These are phyloP conservation scores for Collichthys lucidus DNA, from an alignment of 2,113 vertebrate species.

Conservation along the genomic window DNA sequence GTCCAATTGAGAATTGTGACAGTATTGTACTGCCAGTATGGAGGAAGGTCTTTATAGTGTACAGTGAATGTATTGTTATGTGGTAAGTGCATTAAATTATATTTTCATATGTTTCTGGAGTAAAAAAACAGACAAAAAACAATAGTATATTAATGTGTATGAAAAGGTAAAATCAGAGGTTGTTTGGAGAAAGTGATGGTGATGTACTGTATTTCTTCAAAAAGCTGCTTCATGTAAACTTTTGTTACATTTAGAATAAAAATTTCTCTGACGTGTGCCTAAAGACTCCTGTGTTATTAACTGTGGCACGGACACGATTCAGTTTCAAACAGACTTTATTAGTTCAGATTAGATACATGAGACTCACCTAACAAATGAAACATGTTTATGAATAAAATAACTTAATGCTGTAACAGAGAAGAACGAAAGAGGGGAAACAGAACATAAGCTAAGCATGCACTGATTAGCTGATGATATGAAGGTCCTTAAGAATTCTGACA, in stretches of 20 bases:
- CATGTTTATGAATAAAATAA: conserved; percentile 71
- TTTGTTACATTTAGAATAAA: conserved; percentile 91
- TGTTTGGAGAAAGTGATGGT: conserved; percentile 88
- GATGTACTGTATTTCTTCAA: conserved; percentile 88
- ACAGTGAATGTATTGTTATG: conserved; percentile 95
- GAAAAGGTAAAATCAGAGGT: conserved; percentile 83
- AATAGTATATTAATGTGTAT: conserved; percentile 82
- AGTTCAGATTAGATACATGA: conserved; percentile 73
- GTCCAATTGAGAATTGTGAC: conserved; percentile 88
- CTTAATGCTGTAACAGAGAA: conserved; percentile 64
- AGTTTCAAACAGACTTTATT: conserved; percentile 79
- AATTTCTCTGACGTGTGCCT: conserved; percentile 83
- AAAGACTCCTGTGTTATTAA: conserved; percentile 3
- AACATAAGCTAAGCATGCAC: conserved; percentile 74
- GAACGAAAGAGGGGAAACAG: conserved; percentile 36
- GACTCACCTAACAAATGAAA: conserved; percentile 72
- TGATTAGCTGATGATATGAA: conserved; percentile 60
- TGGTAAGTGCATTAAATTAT: conserved; percentile 99
- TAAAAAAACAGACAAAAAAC: conserved; percentile 62
- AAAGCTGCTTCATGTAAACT: conserved; percentile 95
- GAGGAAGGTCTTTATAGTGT: conserved; percentile 94
- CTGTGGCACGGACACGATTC: not conserved
- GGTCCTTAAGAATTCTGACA: conserved; percentile 40
- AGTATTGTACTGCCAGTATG: conserved; percentile 94
- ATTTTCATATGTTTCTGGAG: conserved; percentile 97